Conservation (phyloP, 2,888 invertebrate genomes). For the Pammene fasciana region DNA sequence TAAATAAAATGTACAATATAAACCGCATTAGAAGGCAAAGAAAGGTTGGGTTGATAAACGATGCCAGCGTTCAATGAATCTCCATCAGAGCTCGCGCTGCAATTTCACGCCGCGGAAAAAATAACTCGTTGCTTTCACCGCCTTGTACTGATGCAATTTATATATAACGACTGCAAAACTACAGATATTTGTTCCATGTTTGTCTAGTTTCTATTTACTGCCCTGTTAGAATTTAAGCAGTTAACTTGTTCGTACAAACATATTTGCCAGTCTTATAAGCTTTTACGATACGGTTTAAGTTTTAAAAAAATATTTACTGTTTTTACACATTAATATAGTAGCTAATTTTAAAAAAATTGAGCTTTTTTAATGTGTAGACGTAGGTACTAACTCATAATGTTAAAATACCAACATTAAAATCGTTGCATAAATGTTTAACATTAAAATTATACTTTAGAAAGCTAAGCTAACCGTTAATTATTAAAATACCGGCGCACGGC, state of each 20-base stretch:
- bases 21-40: conserved; percentile 61
- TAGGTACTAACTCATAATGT: neutral
- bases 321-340: too few species aligned
- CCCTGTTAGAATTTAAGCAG: too few species aligned
- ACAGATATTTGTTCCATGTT: too few species aligned
- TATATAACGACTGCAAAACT: conserved; percentile 18
- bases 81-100: conserved; percentile 70
- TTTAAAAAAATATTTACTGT: too few species aligned
- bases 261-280: too few species aligned
- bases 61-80: conserved; percentile 74
- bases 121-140: conserved; percentile 49
- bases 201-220: too few species aligned
- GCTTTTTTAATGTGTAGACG: neutral
- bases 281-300: too few species aligned
- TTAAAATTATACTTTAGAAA: conserved; percentile 9
- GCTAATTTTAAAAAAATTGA: too few species aligned
- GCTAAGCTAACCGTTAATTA: conserved; percentile 28
- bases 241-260: too few species aligned
- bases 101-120: conserved; percentile 60
- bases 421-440: conserved; percentile 2
- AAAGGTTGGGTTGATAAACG: conserved; percentile 74
- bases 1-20: conserved; percentile 50
- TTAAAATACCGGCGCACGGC: conserved; percentile 32
- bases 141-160: conserved; percentile 30
- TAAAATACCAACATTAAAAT: neutral